phyloP scores from a whole-genome alignment of 92 coral and sea anemone species.

The Plumapathes pennacea region DNA sequence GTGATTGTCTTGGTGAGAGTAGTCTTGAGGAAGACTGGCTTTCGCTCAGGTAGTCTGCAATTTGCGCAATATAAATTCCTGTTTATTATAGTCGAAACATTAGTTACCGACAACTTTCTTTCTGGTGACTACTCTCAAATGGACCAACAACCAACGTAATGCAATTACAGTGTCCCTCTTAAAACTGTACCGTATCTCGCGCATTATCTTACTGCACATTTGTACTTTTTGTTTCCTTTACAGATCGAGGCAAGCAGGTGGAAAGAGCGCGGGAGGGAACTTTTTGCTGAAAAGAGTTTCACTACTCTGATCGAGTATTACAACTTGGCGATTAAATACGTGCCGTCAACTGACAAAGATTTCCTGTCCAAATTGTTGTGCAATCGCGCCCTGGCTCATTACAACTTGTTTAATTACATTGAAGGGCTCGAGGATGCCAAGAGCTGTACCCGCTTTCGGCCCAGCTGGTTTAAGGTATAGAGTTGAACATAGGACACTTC shows the following conservation, averaged over 20 bases:
- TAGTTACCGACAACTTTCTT: neutral
- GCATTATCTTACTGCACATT: neutral
- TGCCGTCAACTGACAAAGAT: slow-evolving; percentile 37
- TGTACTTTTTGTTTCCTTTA: too few relatives aligned
- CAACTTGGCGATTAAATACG: slow-evolving; percentile 57
- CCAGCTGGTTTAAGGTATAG: slow-evolving; percentile 65
- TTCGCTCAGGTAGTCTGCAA: too few relatives aligned
- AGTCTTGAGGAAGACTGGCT: too few relatives aligned
- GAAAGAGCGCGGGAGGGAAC: slow-evolving; percentile 65
- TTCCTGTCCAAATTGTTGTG: slow-evolving; percentile 56
- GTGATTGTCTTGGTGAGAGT: too few relatives aligned
- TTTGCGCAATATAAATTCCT: too few relatives aligned
- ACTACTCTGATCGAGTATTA: slow-evolving; percentile 48
- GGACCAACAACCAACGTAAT: neutral
- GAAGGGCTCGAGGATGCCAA: slow-evolving; percentile 58
- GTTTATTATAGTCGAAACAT: neutral
- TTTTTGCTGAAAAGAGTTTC: slow-evolving; percentile 40
- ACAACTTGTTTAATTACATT: slow-evolving; percentile 23
- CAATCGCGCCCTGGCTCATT: slow-evolving; percentile 62
- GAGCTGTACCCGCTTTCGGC: slow-evolving; percentile 52
- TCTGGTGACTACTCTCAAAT: too few relatives aligned
- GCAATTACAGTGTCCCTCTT: neutral
- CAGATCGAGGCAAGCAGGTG: slow-evolving; percentile 63
- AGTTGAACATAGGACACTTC: neutral
- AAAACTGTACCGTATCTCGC: neutral